Evolutionary conservation across 2,797 vertebrate species (phyloP).

Genomic region (Gobionotothen gibberifrons): DNA sequence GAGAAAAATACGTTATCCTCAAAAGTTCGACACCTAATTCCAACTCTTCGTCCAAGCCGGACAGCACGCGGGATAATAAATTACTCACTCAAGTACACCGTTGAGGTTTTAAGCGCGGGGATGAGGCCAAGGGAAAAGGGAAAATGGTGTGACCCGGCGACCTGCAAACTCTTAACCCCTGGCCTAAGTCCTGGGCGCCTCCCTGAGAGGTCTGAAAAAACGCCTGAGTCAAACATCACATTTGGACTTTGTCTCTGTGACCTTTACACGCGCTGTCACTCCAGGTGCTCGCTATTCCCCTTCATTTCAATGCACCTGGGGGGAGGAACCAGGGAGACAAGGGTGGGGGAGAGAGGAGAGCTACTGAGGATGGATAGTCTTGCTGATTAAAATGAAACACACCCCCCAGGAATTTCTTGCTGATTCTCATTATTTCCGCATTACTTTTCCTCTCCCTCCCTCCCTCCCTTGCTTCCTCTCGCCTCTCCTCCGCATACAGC

Average conservation of each 20-base stretch:
- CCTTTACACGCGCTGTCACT: slow-evolving; percentile 66
- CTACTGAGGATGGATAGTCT: slow-evolving; percentile 79
- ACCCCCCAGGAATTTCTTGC: slow-evolving; percentile 72
- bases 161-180: slow-evolving; percentile 87
- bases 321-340: slow-evolving; percentile 16
- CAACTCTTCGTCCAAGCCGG: slow-evolving; percentile 61
- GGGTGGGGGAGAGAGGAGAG: slow-evolving; percentile 39
- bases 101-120: slow-evolving; percentile 79
- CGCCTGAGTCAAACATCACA: slow-evolving; percentile 64
- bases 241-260: slow-evolving; percentile 72
- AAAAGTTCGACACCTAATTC: slow-evolving; percentile 57
- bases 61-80: slow-evolving; percentile 81
- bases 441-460: slow-evolving; percentile 47
- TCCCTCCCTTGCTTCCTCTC: slow-evolving; percentile 48
- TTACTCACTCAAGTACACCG: slow-evolving; percentile 83
- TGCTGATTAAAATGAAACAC: slow-evolving; percentile 86
- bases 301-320: slow-evolving; percentile 69
- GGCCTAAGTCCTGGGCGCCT: slow-evolving; percentile 75
- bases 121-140: slow-evolving; percentile 81
- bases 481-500: slow-evolving; percentile 30
- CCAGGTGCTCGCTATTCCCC: slow-evolving; percentile 57
- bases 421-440: slow-evolving; percentile 71
- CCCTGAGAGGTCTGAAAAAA: slow-evolving; percentile 66
- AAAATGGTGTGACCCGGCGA: slow-evolving; percentile 81
- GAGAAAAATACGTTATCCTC: slow-evolving; percentile 40